A percentile compares a stretch with the other conserved stretches of the same genome.
These are phyloP conservation scores for Mirounga angustirostris DNA, from an alignment of 2,113 vertebrate genomes.

Conservation along the genomic window DNA sequence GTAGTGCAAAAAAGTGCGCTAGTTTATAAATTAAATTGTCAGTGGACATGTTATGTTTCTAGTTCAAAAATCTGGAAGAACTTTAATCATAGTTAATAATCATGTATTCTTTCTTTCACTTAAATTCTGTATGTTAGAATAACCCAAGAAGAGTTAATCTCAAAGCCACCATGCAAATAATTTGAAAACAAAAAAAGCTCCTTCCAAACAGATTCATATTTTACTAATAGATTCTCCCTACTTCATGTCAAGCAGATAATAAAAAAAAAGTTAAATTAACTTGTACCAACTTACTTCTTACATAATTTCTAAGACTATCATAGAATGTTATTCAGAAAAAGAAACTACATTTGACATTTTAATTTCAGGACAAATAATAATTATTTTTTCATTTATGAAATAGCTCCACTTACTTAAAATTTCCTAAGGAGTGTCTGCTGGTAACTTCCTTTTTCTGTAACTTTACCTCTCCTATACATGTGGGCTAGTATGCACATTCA, in stretches of 20 bases:
- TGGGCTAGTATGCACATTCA: not conserved
- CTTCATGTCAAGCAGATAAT: not conserved
- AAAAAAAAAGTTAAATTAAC: not conserved
- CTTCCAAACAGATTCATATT: not conserved
- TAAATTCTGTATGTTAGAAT: not conserved
- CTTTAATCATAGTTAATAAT: not conserved
- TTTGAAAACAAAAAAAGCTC: not conserved
- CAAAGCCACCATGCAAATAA: conserved; percentile 15
- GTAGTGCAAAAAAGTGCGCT: not conserved
- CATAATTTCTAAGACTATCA: conserved; percentile 24
- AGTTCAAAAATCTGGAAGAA: conserved; percentile 5
- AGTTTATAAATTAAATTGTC: conserved; percentile 24
- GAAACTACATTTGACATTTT: conserved; percentile 29
- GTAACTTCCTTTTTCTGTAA: not conserved
- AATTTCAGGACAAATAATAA: conserved; percentile 50
- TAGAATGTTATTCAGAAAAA: conserved; percentile 36
- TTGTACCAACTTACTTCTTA: not conserved
- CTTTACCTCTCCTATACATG: not conserved
- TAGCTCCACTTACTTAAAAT: conserved; percentile 3
- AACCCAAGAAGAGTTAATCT: not conserved
- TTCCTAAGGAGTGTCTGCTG: not conserved
- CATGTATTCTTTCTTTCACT: not conserved
- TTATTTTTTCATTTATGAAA: conserved; percentile 35
- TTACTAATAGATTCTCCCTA: conserved; percentile 1
- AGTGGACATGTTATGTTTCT: not conserved